Evolutionary conservation across 2,797 vertebrate species (phyloP).

Genomic region (Micropoecilia bifurca): DNA sequence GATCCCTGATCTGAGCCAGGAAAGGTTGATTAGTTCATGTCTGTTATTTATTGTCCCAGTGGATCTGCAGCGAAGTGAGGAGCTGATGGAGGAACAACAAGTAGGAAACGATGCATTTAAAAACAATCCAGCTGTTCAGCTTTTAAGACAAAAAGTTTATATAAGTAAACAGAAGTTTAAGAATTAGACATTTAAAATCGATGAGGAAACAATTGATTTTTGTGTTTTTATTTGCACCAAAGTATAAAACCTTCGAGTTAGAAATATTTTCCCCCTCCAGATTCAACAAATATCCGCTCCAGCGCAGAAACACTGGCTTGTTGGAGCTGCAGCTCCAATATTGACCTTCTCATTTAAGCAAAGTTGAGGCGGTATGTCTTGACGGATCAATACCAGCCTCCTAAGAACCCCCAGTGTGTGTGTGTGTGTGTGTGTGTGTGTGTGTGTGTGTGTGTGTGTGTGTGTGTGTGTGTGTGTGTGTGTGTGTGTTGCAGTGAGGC

Average conservation of each 20-base stretch:
- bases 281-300: conserved; percentile 40
- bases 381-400: conserved; percentile 56
- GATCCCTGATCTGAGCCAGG: background rate
- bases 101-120: background rate
- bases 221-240: conserved; percentile 1
- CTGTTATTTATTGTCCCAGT: background rate
- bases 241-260: conserved; percentile 4
- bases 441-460: background rate
- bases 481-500: conserved; percentile 27
- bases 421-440: conserved; percentile 17
- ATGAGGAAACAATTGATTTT: conserved; percentile 17
- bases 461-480: conserved; percentile 1
- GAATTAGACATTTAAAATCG: background rate
- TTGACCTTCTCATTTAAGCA: conserved; percentile 68
- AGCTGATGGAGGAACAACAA: background rate
- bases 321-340: conserved; percentile 52
- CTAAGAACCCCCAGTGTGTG: conserved; percentile 15
- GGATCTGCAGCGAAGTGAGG: background rate
- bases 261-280: conserved; percentile 4
- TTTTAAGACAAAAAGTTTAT: background rate
- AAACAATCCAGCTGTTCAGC: background rate
- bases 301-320: conserved; percentile 36
- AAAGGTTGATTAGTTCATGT: background rate
- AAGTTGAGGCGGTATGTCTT: conserved; percentile 38
- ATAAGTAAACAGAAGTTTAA: background rate